Conservation (phyloP, 2,888 invertebrate genomes). For the Spodoptera exigua region DNA sequence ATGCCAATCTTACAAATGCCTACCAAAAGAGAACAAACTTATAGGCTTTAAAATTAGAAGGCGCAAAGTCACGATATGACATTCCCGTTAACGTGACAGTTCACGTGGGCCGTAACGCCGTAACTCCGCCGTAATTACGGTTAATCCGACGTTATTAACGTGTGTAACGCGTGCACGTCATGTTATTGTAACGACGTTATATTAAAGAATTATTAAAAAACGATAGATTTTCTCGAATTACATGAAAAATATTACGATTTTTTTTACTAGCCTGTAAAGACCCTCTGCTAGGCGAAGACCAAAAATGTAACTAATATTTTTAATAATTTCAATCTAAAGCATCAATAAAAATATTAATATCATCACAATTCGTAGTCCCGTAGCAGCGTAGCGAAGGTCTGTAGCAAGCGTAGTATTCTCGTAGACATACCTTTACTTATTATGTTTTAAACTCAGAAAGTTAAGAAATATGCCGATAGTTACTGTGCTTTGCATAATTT, state of each 20-base stretch:
- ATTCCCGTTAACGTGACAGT: conserved; percentile 51
- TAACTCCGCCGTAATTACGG: conserved; percentile 54
- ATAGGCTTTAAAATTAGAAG: conserved; percentile 28
- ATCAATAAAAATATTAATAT: conserved; percentile 16
- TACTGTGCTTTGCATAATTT: no score
- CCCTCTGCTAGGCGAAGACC: no score
- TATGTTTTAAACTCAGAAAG: no score
- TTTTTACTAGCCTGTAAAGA: no score
- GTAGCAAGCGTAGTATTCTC: conserved; percentile 20
- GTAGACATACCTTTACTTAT: conserved; percentile 1
- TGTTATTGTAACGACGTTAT: conserved; percentile 53
- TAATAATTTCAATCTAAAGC: background rate
- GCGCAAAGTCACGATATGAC: conserved; percentile 46
- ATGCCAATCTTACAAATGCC: background rate
- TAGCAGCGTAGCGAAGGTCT: conserved; percentile 32
- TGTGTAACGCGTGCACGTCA: conserved; percentile 45
- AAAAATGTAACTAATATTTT: no score
- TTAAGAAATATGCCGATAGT: background rate
- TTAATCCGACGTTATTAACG: conserved; percentile 54
- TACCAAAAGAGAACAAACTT: conserved; percentile 1
- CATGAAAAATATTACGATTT: conserved; percentile 11
- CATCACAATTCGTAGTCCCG: conserved; percentile 13
- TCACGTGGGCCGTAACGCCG: conserved; percentile 49
- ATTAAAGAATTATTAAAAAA: conserved; percentile 53
- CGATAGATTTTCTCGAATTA: conserved; percentile 42